phyloP scores from a whole-genome alignment of 2,113 vertebrate genomes.

The Hyperoodon ampullatus region DNA sequence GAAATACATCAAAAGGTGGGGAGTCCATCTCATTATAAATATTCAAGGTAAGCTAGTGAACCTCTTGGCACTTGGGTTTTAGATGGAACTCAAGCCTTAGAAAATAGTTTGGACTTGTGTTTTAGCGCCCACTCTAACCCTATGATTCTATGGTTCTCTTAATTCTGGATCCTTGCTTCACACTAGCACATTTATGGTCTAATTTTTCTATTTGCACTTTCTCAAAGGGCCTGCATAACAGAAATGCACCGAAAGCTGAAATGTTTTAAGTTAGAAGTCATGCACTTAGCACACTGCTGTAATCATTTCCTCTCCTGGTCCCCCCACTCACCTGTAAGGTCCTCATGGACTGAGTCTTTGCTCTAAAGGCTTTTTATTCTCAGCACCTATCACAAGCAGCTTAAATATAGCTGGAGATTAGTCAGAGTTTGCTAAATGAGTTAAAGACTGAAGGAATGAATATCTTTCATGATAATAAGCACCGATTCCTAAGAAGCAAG shows the following conservation, averaged over 20 bases:
- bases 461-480: neutral
- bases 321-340: neutral
- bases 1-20: neutral
- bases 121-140: neutral
- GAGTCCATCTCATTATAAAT: neutral
- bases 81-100: neutral
- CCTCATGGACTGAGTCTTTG: neutral
- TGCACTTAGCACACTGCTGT: neutral
- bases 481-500: neutral
- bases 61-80: neutral
- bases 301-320: neutral
- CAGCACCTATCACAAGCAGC: neutral
- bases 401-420: slow-evolving; percentile 8
- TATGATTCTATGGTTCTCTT: neutral
- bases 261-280: neutral
- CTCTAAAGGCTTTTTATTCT: neutral
- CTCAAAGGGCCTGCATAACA: neutral
- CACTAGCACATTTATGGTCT: neutral
- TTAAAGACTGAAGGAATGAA: neutral
- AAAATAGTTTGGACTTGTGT: neutral
- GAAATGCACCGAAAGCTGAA: neutral
- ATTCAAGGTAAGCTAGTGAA: neutral
- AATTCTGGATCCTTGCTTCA: neutral
- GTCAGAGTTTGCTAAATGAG: neutral
- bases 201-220: neutral